Evolutionary conservation across 2,888 invertebrate species (phyloP).

Genomic region (Phlogophora meticulosa): DNA sequence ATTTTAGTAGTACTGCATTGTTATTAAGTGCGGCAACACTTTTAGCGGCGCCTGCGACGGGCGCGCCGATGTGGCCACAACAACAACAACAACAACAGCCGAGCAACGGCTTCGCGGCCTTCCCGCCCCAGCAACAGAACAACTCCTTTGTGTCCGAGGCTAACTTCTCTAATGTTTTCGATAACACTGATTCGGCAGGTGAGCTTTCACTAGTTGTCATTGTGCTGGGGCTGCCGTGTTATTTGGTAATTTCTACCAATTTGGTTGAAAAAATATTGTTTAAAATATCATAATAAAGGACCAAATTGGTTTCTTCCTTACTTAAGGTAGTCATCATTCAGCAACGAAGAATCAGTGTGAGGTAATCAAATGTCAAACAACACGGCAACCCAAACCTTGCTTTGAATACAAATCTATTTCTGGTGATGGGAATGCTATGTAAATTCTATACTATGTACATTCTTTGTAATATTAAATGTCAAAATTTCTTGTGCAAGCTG

Average conservation of each 20-base stretch:
- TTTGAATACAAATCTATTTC: slow-evolving; percentile 61
- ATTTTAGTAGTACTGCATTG: slow-evolving; percentile 63
- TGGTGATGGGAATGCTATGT: slow-evolving; percentile 66
- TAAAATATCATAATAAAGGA: neutral
- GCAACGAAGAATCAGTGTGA: no score
- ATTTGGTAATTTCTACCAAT: slow-evolving; percentile 33
- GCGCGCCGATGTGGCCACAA: slow-evolving; percentile 72
- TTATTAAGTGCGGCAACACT: slow-evolving; percentile 66
- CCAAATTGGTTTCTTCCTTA: neutral
- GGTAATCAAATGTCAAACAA: slow-evolving; percentile 33
- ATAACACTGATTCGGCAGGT: slow-evolving; percentile 93
- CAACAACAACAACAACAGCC: slow-evolving; percentile 73
- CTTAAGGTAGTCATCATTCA: neutral
- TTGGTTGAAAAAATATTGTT: slow-evolving; percentile 15
- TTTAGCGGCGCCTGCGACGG: slow-evolving; percentile 64
- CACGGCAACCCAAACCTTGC: slow-evolving; percentile 65
- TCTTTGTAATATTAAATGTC: slow-evolving; percentile 64
- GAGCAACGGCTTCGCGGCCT: slow-evolving; percentile 80
- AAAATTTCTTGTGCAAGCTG: slow-evolving; percentile 86
- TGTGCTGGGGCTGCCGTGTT: slow-evolving; percentile 67
- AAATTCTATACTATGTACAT: slow-evolving; percentile 50
- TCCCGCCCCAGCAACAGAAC: slow-evolving; percentile 77
- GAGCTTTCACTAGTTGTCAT: slow-evolving; percentile 80
- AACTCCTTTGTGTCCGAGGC: slow-evolving; percentile 95
- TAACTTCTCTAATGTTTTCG: slow-evolving; percentile 97